phyloP scores from a whole-genome alignment of 2,113 vertebrate genomes.

The Argyrosomus japonicus region DNA sequence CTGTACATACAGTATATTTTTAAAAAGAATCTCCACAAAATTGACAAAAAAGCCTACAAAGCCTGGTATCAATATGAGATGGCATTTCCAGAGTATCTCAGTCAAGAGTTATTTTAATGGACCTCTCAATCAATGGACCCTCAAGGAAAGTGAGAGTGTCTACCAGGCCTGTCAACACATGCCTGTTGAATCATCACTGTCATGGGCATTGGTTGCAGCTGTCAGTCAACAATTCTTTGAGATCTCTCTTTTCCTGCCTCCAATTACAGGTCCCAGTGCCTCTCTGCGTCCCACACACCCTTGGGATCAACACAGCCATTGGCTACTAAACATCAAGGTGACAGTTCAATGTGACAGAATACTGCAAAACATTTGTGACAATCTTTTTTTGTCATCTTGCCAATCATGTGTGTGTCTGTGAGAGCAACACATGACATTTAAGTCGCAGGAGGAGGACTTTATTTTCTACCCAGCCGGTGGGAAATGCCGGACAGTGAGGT shows the following conservation, averaged over 20 bases:
- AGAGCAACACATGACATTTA: conserved; percentile 59
- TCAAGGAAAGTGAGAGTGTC: conserved; percentile 1
- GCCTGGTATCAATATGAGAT: not conserved
- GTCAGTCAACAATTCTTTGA: conserved; percentile 56
- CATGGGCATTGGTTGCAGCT: conserved; percentile 50
- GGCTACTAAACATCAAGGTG: conserved; percentile 31
- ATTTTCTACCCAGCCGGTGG: conserved; percentile 33
- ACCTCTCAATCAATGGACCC: conserved; percentile 8
- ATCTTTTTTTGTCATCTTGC: conserved; percentile 32
- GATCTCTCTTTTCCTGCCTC: conserved; percentile 25
- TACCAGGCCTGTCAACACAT: conserved; percentile 32
- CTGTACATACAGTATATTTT: not conserved
- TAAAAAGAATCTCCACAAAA: not conserved
- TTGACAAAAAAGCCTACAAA: not conserved
- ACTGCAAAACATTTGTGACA: conserved; percentile 12
- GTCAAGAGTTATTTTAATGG: conserved; percentile 17
- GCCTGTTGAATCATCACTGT: conserved; percentile 50
- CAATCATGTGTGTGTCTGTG: conserved; percentile 19
- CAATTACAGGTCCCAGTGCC: conserved; percentile 12
- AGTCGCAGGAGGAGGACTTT: conserved; percentile 25
- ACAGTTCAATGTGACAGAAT: conserved; percentile 27
- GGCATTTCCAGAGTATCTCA: conserved; percentile 15
- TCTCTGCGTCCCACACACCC: conserved; percentile 16
- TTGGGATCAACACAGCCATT: conserved; percentile 8
- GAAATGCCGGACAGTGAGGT: conserved; percentile 50